Evolutionary conservation across 1,140 invertebrate genomes (phyloP).

Genomic region (Drosophila ananassae): DNA sequence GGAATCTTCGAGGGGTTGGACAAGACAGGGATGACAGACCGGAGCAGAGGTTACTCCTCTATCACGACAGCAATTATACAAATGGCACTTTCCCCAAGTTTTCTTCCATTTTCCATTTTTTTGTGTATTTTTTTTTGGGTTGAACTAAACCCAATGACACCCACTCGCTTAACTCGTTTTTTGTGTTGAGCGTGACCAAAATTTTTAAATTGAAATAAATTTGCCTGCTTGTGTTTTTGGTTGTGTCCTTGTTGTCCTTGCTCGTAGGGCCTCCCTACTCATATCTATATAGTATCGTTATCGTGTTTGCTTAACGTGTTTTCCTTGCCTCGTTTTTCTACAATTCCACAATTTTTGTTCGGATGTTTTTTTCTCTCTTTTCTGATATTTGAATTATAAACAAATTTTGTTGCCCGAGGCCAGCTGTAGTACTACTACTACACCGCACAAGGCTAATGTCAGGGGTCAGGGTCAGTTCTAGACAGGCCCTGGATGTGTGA

Average conservation of each 20-base stretch:
- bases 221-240: slow-evolving; percentile 52
- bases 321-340: slow-evolving; percentile 62
- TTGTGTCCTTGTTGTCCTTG: slow-evolving; percentile 68
- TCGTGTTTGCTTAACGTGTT: slow-evolving; percentile 81
- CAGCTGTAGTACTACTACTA: slow-evolving; percentile 26
- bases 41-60: slow-evolving; percentile 27
- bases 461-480: slow-evolving; percentile 66
- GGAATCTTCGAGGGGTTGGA: slow-evolving; percentile 22
- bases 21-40: neutral
- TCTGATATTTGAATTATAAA: slow-evolving; percentile 73
- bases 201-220: slow-evolving; percentile 83
- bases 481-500: slow-evolving; percentile 18
- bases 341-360: slow-evolving; percentile 34
- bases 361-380: slow-evolving; percentile 22
- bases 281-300: slow-evolving; percentile 77
- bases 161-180: slow-evolving; percentile 63
- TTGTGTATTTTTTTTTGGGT: neutral
- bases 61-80: slow-evolving; percentile 77
- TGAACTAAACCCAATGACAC: neutral
- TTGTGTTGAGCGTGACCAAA: slow-evolving; percentile 76
- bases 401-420: slow-evolving; percentile 73
- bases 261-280: slow-evolving; percentile 28
- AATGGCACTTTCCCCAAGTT: slow-evolving; percentile 47
- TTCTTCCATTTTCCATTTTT: neutral
- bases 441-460: slow-evolving; percentile 55